These are phyloP conservation scores for Caenorhabditis macrosperma DNA, from an alignment of 2,888 invertebrate genomes.

Conservation along the genomic window DNA sequence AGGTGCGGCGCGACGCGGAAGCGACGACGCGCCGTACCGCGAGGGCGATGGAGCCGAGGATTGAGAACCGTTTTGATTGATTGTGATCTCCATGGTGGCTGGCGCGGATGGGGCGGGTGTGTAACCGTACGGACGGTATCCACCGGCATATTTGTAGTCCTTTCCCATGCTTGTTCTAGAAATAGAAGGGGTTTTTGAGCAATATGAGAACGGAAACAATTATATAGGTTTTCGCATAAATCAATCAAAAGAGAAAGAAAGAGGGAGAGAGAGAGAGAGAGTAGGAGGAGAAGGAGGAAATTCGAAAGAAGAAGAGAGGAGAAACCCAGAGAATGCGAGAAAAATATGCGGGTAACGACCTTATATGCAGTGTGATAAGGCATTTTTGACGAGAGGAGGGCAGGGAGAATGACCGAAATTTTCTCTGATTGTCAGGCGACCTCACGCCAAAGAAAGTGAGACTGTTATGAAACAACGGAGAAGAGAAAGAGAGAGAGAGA, in stretches of 20 bases:
- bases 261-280: constrained; percentile 22
- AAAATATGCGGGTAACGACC: too few species aligned
- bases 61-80: constrained; percentile 69
- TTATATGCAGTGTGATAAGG: too few species aligned
- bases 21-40: constrained; percentile 42
- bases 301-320: too few species aligned
- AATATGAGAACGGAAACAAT: not conserved
- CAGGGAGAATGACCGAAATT: too few species aligned
- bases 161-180: constrained; percentile 57
- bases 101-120: constrained; percentile 71
- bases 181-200: not conserved
- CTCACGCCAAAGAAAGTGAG: too few species aligned
- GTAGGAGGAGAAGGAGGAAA: constrained; percentile 18
- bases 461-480: not conserved
- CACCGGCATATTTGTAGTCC: constrained; percentile 65
- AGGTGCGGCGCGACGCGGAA: constrained; percentile 44
- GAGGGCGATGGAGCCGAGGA: constrained; percentile 49
- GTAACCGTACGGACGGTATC: constrained; percentile 71
- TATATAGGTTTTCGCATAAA: constrained; percentile 19
- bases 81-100: constrained; percentile 74
- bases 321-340: too few species aligned
- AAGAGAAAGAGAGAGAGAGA: not conserved
- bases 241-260: constrained; percentile 21
- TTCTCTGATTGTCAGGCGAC: too few species aligned
- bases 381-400: too few species aligned